Base-by-base conservation (phyloP, 2,113 vertebrate species). In the Bolborhynchus lineola region DNA sequence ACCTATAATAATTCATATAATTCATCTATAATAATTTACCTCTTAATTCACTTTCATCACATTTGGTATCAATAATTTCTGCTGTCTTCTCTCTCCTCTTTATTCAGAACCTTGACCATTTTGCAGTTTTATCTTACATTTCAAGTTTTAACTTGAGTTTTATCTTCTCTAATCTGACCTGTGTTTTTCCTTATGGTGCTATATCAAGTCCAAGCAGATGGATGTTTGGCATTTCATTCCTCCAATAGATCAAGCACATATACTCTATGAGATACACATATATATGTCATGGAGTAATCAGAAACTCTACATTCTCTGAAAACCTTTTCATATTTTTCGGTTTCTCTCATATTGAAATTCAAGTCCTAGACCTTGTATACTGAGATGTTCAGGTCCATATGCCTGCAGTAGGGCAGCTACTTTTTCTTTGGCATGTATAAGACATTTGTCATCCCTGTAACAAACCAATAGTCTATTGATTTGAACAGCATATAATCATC, bases 251-350 rank as follows among this genome's bases (percentile, higher is more conserved):
- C 41, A 82, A 52, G 20, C 6, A 39, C 8, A 41, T 52, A 16
- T 6, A 63, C 2, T 3, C 3, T 33, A 25, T 44, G 25, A 8
- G 28, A 65, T 72, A 72, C 25, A 28, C 7, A 49, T 50, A 55
- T 49, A 46, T 26, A 46, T 35, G 7, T 25, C 7, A 80, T 47
- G 37, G 39, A 63, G 7, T 47, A 76, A 68, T 21, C 14, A 72
- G 23, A 80, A 84, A 63, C 0, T 0, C 1, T 5, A 42, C 62
- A 80, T 80, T 39, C 20, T 62, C 75, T 46, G 9, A 75, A 82
- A 55, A 2, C 0, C 3, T 59, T 71, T 44, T 28, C 3, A 29
- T 57, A 35, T 60, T 88, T 74, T 81, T 37, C 2, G 46, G 0
- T 41, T 60, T 84, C 41, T 53, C 39, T 72, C 69, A 10, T 35